Evolutionary conservation across 2,888 invertebrate genomes (phyloP).

Genomic region (Cyclophora albipunctata): DNA sequence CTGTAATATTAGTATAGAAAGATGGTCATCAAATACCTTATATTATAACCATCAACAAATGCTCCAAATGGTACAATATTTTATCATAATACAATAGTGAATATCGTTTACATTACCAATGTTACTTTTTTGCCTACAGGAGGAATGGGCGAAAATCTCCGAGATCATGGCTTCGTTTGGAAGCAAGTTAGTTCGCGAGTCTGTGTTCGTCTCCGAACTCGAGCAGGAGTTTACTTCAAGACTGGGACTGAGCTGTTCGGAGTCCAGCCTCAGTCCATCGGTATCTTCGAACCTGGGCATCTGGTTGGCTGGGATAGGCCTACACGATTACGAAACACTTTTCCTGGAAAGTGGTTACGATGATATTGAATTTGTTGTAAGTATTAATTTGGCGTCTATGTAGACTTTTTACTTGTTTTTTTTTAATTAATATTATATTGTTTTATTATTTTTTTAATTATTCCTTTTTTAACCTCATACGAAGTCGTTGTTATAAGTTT

Average conservation of each 20-base stretch:
- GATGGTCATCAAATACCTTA: no score
- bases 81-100: no score
- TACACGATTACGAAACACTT: slow-evolving; percentile 89
- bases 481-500: no score
- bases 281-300: slow-evolving; percentile 81
- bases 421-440: no score
- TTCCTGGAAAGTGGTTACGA: slow-evolving; percentile 93
- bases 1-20: no score
- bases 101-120: no score
- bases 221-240: slow-evolving; percentile 86
- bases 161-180: slow-evolving; percentile 97
- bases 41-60: no score
- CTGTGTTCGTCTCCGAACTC: slow-evolving; percentile 85
- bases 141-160: slow-evolving; percentile 97
- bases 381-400: slow-evolving; percentile 46
- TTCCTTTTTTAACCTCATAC: no score
- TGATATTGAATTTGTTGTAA: slow-evolving; percentile 93
- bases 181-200: slow-evolving; percentile 85
- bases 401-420: no score
- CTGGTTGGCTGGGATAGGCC: slow-evolving; percentile 85
- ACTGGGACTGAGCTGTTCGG: slow-evolving; percentile 76
- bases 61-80: no score
- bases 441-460: no score
- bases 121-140: slow-evolving; percentile 62
- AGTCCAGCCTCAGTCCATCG: slow-evolving; percentile 77